Base-by-base conservation (phyloP, 1,140 invertebrate species). In the Drosophila azteca region DNA sequence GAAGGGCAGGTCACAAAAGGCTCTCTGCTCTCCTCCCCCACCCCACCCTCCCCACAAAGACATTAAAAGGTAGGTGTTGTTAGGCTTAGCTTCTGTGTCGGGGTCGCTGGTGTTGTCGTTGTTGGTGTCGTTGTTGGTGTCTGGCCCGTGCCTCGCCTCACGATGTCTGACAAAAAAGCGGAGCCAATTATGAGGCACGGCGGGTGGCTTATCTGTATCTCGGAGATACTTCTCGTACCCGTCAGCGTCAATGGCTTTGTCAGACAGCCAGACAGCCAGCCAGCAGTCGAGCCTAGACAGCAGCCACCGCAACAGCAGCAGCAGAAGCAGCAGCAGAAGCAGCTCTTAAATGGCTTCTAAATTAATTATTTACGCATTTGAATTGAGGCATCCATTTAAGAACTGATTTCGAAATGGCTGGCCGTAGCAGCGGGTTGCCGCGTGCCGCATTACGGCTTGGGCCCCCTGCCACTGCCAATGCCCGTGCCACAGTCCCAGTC, bases 291-390 rank as follows among this genome's bases (percentile, higher is more conserved):
- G 35, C 35, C 13, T 43, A 43, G 24, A 50, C 44, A 60, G 41
- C 44, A 29, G 31, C 63, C 39, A 50, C 45, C 29, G 17, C 39
- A 29, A 7, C 29, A 9, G 9, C 24, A 46, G 61, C 35, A 45
- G 35, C 29, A 35, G 49, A 39, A 9, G 9, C 24, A 46, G 61
- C 35, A 45, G 35, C 29, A 35, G 49, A 39, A 52, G 50, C 77
- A 55, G 78, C 79, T 82, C 80, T 49, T 83, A 78, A 84, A 85
- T 87, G 79, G 82, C 73, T 77, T 87, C 77, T 80, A 87, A 85
- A 87, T 87, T 87, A 85, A 87, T 87, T 85, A 77, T 85, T 82
- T 87, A 85, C 82, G 82, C 82, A 82, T 87, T 85, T 76, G 78
- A 85, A 87, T 85, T 85, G 74, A 82, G 78, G 75, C 82, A 82